Base-by-base conservation (phyloP, 1,140 invertebrate genomes). In the Schlechtendalia chinensis region DNA sequence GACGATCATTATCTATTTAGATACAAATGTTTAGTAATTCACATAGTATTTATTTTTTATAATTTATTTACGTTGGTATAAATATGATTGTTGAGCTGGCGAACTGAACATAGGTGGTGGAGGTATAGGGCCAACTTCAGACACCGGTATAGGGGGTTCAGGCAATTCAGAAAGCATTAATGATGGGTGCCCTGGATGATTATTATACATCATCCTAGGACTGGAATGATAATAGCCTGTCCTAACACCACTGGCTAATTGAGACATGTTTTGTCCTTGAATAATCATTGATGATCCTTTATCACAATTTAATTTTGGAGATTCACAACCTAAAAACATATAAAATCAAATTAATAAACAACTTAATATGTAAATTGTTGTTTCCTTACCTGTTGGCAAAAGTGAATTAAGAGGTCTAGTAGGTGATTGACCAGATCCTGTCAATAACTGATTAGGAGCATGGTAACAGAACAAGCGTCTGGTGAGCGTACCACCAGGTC, bases 21-120 rank as follows among this genome's bases (percentile, higher is more conserved):
- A 77, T 5, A 77, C n/a, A 77, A 53, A 5, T n/a, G 1, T 54
- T 59, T 22, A 59, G 11, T 24, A 5, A 77, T 77, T n/a, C 10
- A 11, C 3, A 19, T 8, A 45, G 1, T 11, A 12, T 22, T 32
- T 27, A 79, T n/a, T 27, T 1, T 12, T 79, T 63, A 63, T 79
- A 45, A 11, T 59, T 47, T 11, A 45, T 39, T 79, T 79, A 79
- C 75, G 58, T 79, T 79, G 75, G 16, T 79, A 79, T 79, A 79
- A 79, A 29, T 79, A 79, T 47, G 75, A 63, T 85, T 82, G 92
- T 91, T 63, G 94, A 93, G 86, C 92, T 93, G 93, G 93, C 80
- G 93, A 94, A 85, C 93, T 94, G 88, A 97, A 96, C 95, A 96
- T 96, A 1, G 80, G 95, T 79, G 95, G 95, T 82, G 95, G 95